Percentiles rank a stretch among this genome's conserved stretches.
Evolutionary conservation across 37 sponge, comb jelly and placozoan genomes (phyloP).

Genomic region (Dysidea cf. avara): DNA sequence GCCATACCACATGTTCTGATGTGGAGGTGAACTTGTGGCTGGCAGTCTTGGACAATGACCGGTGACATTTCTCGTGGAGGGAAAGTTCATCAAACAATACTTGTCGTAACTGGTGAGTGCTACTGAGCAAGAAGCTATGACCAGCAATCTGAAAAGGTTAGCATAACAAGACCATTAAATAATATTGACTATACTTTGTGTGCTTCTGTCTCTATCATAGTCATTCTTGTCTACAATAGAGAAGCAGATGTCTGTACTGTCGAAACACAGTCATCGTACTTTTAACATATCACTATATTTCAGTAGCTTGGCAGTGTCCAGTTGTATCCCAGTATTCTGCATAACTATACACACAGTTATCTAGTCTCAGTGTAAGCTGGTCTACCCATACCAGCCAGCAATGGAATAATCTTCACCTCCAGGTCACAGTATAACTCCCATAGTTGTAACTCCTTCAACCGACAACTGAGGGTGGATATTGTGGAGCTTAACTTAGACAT

Average conservation of each 20-base stretch:
- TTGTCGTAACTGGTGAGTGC: slow-evolving; percentile 64
- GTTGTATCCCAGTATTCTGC: slow-evolving; percentile 36
- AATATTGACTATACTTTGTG: slow-evolving; percentile 25
- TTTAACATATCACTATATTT: slow-evolving; percentile 34
- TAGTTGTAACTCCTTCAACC: slow-evolving; percentile 37
- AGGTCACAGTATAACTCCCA: slow-evolving; percentile 41
- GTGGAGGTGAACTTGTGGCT: slow-evolving; percentile 66
- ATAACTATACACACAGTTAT: slow-evolving; percentile 29
- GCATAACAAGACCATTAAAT: neutral
- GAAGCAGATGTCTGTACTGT: neutral
- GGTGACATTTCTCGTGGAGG: slow-evolving; percentile 49
- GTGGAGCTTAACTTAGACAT: too few species aligned
- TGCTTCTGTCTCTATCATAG: slow-evolving; percentile 30
- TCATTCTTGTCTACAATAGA: slow-evolving; percentile 2
- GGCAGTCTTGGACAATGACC: slow-evolving; percentile 55
- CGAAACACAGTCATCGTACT: slow-evolving; percentile 1
- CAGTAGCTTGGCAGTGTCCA: slow-evolving; percentile 29
- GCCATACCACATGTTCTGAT: slow-evolving; percentile 72
- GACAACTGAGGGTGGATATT: too few species aligned
- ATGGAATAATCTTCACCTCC: slow-evolving; percentile 39
- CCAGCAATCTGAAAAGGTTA: slow-evolving; percentile 45
- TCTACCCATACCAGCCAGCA: slow-evolving; percentile 22
- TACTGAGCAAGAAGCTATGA: slow-evolving; percentile 59
- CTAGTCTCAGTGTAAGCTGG: neutral
- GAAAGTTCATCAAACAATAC: slow-evolving; percentile 77